Evolutionary conservation across 1,140 invertebrate species (phyloP).

Genomic region (Lepidurus apus): DNA sequence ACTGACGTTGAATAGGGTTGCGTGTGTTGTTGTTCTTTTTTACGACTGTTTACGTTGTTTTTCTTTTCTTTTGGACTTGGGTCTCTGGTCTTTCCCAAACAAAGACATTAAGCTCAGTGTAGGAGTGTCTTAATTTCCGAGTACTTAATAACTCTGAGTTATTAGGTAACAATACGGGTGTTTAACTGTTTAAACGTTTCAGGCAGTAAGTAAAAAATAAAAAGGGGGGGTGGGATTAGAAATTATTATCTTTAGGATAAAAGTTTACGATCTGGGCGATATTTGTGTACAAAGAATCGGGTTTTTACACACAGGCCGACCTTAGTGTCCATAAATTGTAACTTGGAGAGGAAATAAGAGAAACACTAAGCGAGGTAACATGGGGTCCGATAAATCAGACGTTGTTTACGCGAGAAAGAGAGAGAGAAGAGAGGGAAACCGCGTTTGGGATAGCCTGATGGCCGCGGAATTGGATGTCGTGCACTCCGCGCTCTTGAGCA

Average conservation of each 20-base stretch:
- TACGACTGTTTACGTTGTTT: too few relatives aligned
- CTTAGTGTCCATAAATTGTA: conserved; percentile 17
- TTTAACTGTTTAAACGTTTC: neutral
- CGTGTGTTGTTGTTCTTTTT: too few relatives aligned
- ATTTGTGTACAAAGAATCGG: neutral
- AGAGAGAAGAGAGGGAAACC: conserved; percentile 8
- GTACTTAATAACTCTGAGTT: neutral
- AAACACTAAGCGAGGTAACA: conserved; percentile 19
- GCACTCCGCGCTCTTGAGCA: neutral
- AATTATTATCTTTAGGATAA: neutral
- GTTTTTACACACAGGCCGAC: neutral
- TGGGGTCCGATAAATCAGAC: conserved; percentile 17
- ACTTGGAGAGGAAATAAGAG: conserved; percentile 4
- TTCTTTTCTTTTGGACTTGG: too few relatives aligned
- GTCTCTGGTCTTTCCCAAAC: neutral
- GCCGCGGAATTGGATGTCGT: neutral
- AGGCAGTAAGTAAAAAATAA: neutral
- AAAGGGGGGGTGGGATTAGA: neutral
- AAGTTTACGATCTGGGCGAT: neutral
- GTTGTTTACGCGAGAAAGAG: conserved; percentile 14
- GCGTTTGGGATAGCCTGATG: conserved; percentile 2
- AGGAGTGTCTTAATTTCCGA: neutral
- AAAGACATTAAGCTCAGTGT: neutral
- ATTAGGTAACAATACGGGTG: neutral
- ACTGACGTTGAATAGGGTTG: too few relatives aligned